Conservation (phyloP, 2,797 vertebrate species). For the Rhinatrema bivittatum region DNA sequence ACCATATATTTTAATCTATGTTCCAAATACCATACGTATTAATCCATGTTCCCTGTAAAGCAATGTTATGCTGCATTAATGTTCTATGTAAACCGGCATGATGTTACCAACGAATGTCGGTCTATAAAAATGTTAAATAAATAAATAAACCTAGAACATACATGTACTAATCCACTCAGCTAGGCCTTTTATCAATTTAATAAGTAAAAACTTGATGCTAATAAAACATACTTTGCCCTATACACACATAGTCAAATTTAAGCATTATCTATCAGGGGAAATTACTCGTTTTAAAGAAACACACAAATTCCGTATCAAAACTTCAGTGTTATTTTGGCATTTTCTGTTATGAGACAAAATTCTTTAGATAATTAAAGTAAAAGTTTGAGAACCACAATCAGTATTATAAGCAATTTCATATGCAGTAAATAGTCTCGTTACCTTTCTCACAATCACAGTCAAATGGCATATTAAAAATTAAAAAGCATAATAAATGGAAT, state of each 20-base stretch:
- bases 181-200: constrained; percentile 6
- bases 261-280: constrained; percentile 2
- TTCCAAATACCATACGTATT: too few species aligned
- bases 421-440: too few species aligned
- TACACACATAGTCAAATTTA: not conserved
- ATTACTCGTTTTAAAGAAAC: constrained; percentile 9
- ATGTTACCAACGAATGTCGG: too few species aligned
- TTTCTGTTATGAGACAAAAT: constrained; percentile 6
- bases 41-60: too few species aligned
- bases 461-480: constrained; percentile 2
- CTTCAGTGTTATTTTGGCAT: constrained; percentile 1
- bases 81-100: too few species aligned
- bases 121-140: too few species aligned
- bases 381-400: constrained; percentile 13
- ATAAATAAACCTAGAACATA: too few species aligned
- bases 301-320: constrained; percentile 6
- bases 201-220: constrained; percentile 5
- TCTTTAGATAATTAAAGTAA: constrained; percentile 9
- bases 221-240: constrained; percentile 3
- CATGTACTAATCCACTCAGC: too few species aligned
- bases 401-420: not conserved
- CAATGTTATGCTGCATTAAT: too few species aligned
- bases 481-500: not conserved
- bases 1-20: too few species aligned
- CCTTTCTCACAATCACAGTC: not conserved